These are phyloP conservation scores for Bombyx mandarina DNA, from an alignment of 1,140 invertebrate genomes.

Conservation along the genomic window DNA sequence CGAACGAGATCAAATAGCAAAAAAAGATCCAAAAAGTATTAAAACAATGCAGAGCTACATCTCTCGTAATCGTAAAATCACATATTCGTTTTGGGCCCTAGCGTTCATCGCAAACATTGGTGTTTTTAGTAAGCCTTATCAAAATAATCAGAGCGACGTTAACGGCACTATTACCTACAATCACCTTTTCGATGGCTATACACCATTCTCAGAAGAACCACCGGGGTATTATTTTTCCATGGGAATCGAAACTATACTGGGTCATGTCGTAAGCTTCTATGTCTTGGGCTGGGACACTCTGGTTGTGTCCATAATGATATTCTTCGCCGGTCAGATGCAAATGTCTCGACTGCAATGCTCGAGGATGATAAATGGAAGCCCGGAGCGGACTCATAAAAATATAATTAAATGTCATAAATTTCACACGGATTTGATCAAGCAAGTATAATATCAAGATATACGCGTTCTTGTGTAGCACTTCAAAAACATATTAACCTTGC, in stretches of 20 bases:
- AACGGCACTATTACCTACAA: conserved; percentile 30
- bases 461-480: too few relatives aligned
- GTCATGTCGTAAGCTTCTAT: conserved; percentile 31
- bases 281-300: conserved; percentile 37
- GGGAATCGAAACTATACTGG: conserved; percentile 28
- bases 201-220: conserved; percentile 26
- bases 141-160: conserved; percentile 23
- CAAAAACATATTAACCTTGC: too few relatives aligned
- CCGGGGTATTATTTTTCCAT: conserved; percentile 40
- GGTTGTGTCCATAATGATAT: conserved; percentile 36
- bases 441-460: conserved; percentile 12
- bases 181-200: conserved; percentile 35
- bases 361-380: conserved; percentile 12
- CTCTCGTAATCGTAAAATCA: conserved; percentile 21
- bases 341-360: conserved; percentile 22
- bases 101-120: conserved; percentile 33
- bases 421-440: conserved; percentile 27
- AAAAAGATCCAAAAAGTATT: conserved; percentile 12
- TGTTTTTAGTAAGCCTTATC: conserved; percentile 33
- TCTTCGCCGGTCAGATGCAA: conserved; percentile 36
- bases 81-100: conserved; percentile 33
- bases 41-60: conserved; percentile 25
- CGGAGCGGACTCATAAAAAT: conserved; percentile 18
- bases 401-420: conserved; percentile 30
- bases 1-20: conserved; percentile 22